Evolutionary conservation across 2,888 invertebrate genomes (phyloP).

Genomic region (Scrobipalpa atriplicella): DNA sequence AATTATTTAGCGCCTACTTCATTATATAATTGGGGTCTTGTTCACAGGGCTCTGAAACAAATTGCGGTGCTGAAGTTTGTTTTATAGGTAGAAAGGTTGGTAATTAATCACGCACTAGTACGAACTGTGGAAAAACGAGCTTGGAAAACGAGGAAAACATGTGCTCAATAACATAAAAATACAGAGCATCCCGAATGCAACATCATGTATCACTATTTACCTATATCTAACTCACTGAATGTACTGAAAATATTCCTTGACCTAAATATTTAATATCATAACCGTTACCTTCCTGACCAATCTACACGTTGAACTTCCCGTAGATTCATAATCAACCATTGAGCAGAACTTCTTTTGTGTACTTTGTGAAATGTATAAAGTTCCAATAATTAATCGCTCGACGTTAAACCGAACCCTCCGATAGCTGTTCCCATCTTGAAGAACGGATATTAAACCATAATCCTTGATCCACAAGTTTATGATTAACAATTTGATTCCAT

Average conservation of each 20-base stretch:
- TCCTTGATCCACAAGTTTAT: neutral
- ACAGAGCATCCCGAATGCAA: too few relatives aligned
- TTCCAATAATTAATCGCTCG: neutral
- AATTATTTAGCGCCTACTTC: neutral
- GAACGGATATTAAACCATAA: neutral
- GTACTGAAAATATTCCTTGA: too few relatives aligned
- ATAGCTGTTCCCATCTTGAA: neutral
- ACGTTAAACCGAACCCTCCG: neutral
- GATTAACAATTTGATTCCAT: too few relatives aligned
- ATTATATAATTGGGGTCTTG: conserved; percentile 29
- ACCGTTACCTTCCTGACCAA: neutral
- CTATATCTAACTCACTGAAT: too few relatives aligned
- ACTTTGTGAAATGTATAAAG: conserved; percentile 8
- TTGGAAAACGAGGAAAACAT: too few relatives aligned
- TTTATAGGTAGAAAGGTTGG: conserved; percentile 74
- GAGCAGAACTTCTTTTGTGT: neutral
- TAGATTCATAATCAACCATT: neutral
- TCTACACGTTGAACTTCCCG: neutral
- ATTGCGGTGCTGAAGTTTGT: conserved; percentile 59
- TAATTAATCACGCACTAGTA: conserved; percentile 43
- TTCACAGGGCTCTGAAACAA: conserved; percentile 41
- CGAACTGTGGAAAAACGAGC: neutral
- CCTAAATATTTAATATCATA: too few relatives aligned
- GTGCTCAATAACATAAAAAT: too few relatives aligned
- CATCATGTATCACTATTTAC: too few relatives aligned